Percentiles rank a stretch among this genome's conserved stretches.
Conservation (phyloP, 2,113 vertebrate genomes). For the Syrrhaptes paradoxus region DNA sequence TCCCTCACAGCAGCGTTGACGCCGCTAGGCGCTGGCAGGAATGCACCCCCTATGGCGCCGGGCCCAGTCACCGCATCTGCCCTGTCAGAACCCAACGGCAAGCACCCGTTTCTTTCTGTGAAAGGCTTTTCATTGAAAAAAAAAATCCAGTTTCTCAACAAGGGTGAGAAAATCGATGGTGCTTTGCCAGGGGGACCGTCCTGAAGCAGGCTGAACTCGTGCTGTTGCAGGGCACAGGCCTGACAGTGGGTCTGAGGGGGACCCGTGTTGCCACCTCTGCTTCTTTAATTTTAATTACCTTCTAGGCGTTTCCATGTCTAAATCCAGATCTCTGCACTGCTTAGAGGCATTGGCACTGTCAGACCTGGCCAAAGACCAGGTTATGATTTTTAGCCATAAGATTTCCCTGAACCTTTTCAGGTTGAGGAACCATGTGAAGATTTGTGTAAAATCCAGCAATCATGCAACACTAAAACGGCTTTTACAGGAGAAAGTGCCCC, state of each 20-base stretch:
- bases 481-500: constrained; percentile 7
- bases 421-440: background rate
- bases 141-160: background rate
- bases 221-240: fast-evolving
- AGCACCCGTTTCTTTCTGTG: background rate
- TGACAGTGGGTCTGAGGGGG: background rate
- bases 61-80: background rate
- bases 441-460: background rate
- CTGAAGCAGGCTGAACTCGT: fast-evolving
- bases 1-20: no score
- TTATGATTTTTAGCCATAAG: background rate
- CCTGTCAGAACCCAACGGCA: background rate
- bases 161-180: fast-evolving
- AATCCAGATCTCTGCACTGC: background rate
- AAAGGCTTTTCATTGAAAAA: background rate
- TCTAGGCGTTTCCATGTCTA: background rate
- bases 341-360: background rate
- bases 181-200: fast-evolving
- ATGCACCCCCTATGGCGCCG: background rate
- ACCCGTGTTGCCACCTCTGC: background rate
- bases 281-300: background rate
- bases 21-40: background rate
- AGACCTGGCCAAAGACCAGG: background rate
- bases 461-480: background rate
- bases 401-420: background rate